phyloP scores from a whole-genome alignment of 2,888 invertebrate genomes.

The Fragum fragum region DNA sequence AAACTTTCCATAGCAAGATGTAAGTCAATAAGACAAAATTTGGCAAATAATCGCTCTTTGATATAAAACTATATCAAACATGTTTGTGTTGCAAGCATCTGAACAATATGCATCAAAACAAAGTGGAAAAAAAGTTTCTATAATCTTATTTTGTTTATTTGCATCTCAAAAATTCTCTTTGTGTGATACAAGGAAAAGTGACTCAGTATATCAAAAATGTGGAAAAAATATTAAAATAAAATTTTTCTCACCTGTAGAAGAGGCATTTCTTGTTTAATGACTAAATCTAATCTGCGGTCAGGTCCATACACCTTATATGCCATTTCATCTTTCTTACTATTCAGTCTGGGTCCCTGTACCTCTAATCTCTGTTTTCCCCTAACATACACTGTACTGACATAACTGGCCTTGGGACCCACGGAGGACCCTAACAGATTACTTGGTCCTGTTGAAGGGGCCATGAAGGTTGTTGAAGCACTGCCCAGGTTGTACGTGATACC shows the following conservation, averaged over 20 bases:
- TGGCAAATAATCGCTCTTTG: too few relatives aligned
- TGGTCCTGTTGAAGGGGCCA: constrained; percentile 69
- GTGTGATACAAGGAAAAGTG: too few relatives aligned
- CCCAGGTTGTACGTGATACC: constrained; percentile 91
- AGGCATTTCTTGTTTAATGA: constrained; percentile 93
- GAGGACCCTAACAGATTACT: constrained; percentile 52
- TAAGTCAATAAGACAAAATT: too few relatives aligned
- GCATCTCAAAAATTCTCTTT: too few relatives aligned
- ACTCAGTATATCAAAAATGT: too few relatives aligned
- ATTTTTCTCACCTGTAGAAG: constrained; percentile 91
- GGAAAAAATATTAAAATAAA: too few relatives aligned
- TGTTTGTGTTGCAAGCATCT: too few relatives aligned
- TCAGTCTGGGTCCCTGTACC: constrained; percentile 89
- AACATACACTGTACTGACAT: constrained; percentile 81
- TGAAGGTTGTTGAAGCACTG: constrained; percentile 69
- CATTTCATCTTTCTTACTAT: constrained; percentile 88
- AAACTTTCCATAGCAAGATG: too few relatives aligned
- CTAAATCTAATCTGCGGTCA: constrained; percentile 92
- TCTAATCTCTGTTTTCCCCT: constrained; percentile 86
- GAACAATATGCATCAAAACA: too few relatives aligned
- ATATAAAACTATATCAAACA: too few relatives aligned
- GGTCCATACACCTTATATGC: constrained; percentile 88
- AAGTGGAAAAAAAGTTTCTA: too few relatives aligned
- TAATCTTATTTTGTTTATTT: too few relatives aligned
- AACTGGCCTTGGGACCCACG: constrained; percentile 74